Evolutionary conservation across 2,797 vertebrate genomes (phyloP).

Genomic region (Anisognathus igniventris): DNA sequence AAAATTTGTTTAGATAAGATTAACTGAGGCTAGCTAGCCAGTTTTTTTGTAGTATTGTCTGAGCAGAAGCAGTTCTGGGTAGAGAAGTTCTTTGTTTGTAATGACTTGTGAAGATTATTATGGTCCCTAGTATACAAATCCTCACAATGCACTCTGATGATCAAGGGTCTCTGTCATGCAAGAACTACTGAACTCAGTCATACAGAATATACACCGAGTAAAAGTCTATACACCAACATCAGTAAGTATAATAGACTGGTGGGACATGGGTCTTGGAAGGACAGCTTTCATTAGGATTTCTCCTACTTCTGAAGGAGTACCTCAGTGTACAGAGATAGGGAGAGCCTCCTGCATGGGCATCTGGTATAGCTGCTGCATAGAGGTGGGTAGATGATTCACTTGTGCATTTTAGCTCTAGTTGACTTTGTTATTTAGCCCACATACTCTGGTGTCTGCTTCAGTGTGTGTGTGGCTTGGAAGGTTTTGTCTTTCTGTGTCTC

Average conservation of each 20-base stretch:
- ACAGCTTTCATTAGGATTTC: background rate
- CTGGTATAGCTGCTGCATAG: background rate
- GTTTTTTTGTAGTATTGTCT: background rate
- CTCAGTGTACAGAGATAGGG: background rate
- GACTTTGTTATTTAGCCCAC: background rate
- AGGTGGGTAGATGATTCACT: background rate
- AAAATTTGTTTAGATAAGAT: background rate
- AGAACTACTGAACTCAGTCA: background rate
- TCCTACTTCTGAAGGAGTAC: background rate
- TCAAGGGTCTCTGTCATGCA: background rate
- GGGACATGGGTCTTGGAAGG: background rate
- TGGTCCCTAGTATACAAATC: background rate
- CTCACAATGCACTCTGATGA: background rate
- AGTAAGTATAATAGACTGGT: background rate
- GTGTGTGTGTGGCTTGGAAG: background rate
- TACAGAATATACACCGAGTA: background rate
- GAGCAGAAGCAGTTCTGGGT: background rate
- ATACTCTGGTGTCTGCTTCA: background rate
- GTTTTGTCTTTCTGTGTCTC: background rate
- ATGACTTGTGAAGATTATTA: background rate
- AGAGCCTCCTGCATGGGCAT: rapidly evolving
- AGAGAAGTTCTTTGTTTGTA: background rate
- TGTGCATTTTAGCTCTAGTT: background rate
- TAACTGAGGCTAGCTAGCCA: background rate
- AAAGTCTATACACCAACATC: background rate